phyloP scores from a whole-genome alignment of 2,797 vertebrate genomes.

The Poliocrania exsul region DNA sequence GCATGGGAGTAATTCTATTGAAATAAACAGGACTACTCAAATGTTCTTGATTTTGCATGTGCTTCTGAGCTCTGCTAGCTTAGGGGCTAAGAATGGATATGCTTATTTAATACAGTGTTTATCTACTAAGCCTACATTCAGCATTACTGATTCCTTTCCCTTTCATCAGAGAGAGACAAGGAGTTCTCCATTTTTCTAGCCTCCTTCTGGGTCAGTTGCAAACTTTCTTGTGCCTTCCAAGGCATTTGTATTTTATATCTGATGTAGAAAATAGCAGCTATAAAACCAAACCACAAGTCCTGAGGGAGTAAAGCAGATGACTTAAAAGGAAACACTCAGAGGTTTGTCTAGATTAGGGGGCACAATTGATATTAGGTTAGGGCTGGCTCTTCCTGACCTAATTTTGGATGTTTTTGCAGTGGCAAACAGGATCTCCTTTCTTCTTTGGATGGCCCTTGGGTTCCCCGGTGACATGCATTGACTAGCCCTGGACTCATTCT shows the following conservation, averaged over 20 bases:
- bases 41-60: conserved; percentile 16
- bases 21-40: conserved; percentile 44
- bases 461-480: not conserved
- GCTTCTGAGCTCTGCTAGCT: conserved; percentile 34
- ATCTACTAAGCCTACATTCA: conserved; percentile 38
- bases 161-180: conserved; percentile 35
- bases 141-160: conserved; percentile 42
- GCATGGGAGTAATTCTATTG: not conserved
- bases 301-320: not conserved
- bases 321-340: conserved; percentile 11
- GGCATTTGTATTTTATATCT: conserved; percentile 46
- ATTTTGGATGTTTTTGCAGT: not conserved
- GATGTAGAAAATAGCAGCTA: conserved; percentile 23
- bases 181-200: conserved; percentile 9
- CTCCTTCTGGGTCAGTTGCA: conserved; percentile 38
- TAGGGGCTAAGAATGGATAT: conserved; percentile 45
- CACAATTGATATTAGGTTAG: not conserved
- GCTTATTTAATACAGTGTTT: conserved; percentile 49
- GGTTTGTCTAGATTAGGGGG: not conserved
- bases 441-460: not conserved
- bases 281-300: not conserved
- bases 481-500: not conserved
- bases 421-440: not conserved
- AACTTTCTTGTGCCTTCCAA: conserved; percentile 13
- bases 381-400: not conserved